Conservation (phyloP, 2,888 invertebrate species). For the Lydus trimaculatus region DNA sequence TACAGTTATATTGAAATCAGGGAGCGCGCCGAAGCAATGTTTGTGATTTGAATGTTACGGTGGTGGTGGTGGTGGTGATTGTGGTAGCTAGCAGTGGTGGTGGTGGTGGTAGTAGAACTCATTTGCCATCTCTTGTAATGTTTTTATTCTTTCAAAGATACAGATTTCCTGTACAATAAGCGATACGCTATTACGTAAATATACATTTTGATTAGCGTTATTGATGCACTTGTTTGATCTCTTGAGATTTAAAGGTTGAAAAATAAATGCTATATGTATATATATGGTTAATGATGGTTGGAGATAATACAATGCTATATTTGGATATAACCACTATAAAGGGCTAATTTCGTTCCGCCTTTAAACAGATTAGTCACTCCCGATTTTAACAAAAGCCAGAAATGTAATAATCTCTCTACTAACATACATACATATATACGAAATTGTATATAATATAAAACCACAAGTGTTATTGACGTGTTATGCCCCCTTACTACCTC, state of each 20-base stretch:
- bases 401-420: slow-evolving; percentile 35
- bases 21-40: slow-evolving; percentile 47
- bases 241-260: not conserved
- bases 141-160: slow-evolving; percentile 27
- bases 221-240: not conserved
- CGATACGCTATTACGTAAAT: no score
- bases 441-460: slow-evolving; percentile 26
- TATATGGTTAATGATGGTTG: not conserved
- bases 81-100: slow-evolving; percentile 13
- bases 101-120: not conserved
- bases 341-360: slow-evolving; percentile 11
- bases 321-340: not conserved
- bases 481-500: slow-evolving; percentile 25
- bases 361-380: slow-evolving; percentile 22
- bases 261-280: not conserved
- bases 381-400: slow-evolving; percentile 30
- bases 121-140: slow-evolving; percentile 17
- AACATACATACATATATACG: slow-evolving; percentile 16
- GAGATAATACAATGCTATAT: not conserved
- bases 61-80: not conserved
- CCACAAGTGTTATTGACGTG: slow-evolving; percentile 33
- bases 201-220: not conserved
- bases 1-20: slow-evolving; percentile 53
- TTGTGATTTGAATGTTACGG: slow-evolving; percentile 37
- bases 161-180: slow-evolving; percentile 20